A percentile compares a stretch with the other conserved stretches of the same genome.
These are phyloP conservation scores for Sebastes wilsoni DNA, from an alignment of 2,797 vertebrate genomes.

Conservation along the genomic window DNA sequence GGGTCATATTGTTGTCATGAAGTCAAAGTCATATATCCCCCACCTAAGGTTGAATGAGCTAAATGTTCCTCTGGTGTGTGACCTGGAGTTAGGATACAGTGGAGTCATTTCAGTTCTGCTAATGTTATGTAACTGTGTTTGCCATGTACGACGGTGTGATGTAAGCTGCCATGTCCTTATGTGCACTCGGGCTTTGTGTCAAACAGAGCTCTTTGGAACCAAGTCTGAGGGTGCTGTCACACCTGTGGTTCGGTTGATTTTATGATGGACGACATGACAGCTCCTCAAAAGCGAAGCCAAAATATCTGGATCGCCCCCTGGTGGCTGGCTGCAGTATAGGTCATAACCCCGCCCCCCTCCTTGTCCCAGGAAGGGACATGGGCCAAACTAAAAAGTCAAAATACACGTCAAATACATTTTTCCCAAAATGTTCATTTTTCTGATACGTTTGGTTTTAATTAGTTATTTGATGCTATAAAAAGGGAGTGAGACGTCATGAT, in stretches of 20 bases:
- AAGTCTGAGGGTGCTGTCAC: not conserved
- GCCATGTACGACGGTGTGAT: constrained; percentile 4
- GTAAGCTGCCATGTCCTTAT: constrained; percentile 4
- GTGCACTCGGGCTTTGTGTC: not conserved
- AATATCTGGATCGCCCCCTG: too few relatives aligned
- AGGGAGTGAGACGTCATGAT: too few relatives aligned
- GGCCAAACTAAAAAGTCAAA: too few relatives aligned
- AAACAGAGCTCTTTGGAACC: not conserved
- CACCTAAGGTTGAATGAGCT: not conserved
- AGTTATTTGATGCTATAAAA: too few relatives aligned
- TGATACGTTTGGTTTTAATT: too few relatives aligned
- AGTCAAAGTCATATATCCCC: not conserved
- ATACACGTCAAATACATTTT: too few relatives aligned
- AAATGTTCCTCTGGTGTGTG: not conserved
- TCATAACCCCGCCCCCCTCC: too few relatives aligned
- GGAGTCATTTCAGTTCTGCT: not conserved
- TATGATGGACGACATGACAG: too few relatives aligned
- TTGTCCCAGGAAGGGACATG: too few relatives aligned
- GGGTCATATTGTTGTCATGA: not conserved
- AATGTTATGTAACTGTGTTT: constrained; percentile 21
- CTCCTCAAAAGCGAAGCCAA: not conserved
- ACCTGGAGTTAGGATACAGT: not conserved
- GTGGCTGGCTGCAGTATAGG: too few relatives aligned
- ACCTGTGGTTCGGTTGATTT: too few relatives aligned
- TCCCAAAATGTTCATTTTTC: too few relatives aligned